A percentile compares a stretch with the other conserved stretches of the same genome.
Conservation (phyloP, 1,140 invertebrate species). For the Drosophila rufa region DNA sequence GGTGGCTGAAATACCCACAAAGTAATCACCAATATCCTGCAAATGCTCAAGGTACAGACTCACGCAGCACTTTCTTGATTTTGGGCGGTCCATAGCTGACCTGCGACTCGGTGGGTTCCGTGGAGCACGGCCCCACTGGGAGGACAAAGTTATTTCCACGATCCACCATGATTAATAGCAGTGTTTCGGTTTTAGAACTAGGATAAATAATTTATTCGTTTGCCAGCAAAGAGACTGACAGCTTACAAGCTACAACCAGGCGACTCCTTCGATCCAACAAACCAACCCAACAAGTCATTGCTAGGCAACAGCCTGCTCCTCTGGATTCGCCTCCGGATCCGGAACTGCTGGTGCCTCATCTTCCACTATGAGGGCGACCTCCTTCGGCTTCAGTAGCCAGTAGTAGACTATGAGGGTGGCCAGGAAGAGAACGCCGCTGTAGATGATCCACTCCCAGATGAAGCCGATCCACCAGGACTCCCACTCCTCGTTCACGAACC, state of each 20-base stretch:
- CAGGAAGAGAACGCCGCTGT: conserved; percentile 85
- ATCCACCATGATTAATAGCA: conserved; percentile 32
- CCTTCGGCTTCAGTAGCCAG: conserved; percentile 86
- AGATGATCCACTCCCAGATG: conserved; percentile 86
- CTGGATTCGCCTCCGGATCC: background rate
- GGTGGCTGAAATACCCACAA: conserved; percentile 46
- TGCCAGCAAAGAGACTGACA: conserved; percentile 26
- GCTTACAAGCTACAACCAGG: conserved; percentile 16
- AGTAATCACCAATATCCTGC: too few relatives aligned
- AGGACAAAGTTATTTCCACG: conserved; percentile 29
- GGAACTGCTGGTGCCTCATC: conserved; percentile 26
- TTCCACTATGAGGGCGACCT: conserved; percentile 85
- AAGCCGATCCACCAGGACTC: conserved; percentile 88
- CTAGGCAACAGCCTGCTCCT: conserved; percentile 53
- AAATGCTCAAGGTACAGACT: conserved; percentile 7
- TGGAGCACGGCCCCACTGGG: conserved; percentile 44
- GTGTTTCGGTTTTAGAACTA: conserved; percentile 31
- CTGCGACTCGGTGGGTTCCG: conserved; percentile 53
- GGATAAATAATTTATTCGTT: conserved; percentile 71
- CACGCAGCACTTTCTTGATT: conserved; percentile 56
- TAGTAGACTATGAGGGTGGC: conserved; percentile 87
- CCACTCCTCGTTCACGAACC: conserved; percentile 88
- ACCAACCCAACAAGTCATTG: background rate
- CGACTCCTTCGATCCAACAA: conserved; percentile 43
- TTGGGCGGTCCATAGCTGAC: conserved; percentile 56